A percentile compares a stretch with the other conserved stretches of the same genome.
These are phyloP conservation scores for Cephus nigrinus DNA, from an alignment of 2,888 invertebrate species.

Conservation along the genomic window DNA sequence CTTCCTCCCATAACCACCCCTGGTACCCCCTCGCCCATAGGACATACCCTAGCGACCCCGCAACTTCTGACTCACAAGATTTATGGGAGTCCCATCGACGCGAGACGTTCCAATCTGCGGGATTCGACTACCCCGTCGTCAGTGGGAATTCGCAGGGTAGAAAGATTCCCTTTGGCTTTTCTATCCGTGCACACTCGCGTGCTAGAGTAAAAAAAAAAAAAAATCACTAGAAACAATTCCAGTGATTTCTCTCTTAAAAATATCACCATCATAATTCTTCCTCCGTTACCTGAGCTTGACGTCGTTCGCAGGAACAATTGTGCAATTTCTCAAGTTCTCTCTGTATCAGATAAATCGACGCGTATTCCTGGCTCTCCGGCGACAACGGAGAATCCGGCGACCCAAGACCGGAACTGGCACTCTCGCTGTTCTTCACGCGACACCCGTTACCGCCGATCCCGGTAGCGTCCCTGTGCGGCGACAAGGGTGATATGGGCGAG, in stretches of 20 bases:
- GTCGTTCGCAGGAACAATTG: slow-evolving; percentile 55
- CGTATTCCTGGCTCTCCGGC: slow-evolving; percentile 53
- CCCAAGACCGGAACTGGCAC: slow-evolving; percentile 54
- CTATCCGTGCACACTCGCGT: neutral
- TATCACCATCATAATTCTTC: neutral
- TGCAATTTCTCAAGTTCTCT: slow-evolving; percentile 51
- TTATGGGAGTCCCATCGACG: slow-evolving; percentile 50
- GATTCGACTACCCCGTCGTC: slow-evolving; percentile 17
- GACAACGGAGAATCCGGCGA: slow-evolving; percentile 53
- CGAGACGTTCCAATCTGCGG: slow-evolving; percentile 46
- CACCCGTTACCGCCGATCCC: slow-evolving; percentile 13
- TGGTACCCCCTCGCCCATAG: slow-evolving; percentile 14
- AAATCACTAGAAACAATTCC: neutral
- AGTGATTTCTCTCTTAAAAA: neutral
- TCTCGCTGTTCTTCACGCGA: slow-evolving; percentile 41
- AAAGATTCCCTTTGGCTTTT: neutral
- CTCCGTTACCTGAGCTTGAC: slow-evolving; percentile 56
- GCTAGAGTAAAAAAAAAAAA: neutral
- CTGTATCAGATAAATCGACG: slow-evolving; percentile 54
- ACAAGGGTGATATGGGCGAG: slow-evolving; percentile 55
- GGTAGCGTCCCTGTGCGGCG: slow-evolving; percentile 42
- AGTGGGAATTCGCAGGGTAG: slow-evolving; percentile 9
- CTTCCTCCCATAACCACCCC: slow-evolving; percentile 6
- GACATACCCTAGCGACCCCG: slow-evolving; percentile 32
- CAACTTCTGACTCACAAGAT: slow-evolving; percentile 59